A percentile compares a stretch with the other conserved stretches of the same genome.
phyloP scores from a whole-genome alignment of 2,113 vertebrate species.

The Rhea americana region DNA sequence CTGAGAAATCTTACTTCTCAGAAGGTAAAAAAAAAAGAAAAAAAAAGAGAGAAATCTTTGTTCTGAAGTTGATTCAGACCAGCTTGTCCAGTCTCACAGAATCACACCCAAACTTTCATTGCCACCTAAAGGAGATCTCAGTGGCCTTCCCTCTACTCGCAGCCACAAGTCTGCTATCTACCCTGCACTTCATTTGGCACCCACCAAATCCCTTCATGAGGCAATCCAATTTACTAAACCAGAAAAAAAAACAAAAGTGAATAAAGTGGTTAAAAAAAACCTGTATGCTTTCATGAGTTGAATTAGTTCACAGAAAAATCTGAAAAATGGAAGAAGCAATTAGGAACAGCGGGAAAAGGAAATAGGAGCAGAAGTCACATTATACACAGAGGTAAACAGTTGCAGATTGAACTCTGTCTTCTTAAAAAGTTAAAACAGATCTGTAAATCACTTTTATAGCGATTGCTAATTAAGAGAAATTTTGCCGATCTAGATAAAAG shows the following conservation, averaged over 20 bases:
- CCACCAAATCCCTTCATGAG: neutral
- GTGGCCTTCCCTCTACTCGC: neutral
- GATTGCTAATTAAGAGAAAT: neutral
- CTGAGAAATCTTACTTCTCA: neutral
- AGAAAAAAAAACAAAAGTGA: neutral
- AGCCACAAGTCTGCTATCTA: neutral
- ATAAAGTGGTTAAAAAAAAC: neutral
- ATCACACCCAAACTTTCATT: neutral
- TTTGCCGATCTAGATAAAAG: neutral
- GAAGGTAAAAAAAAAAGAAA: neutral
- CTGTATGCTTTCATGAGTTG: neutral
- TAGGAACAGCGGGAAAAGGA: neutral
- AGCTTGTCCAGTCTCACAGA: neutral
- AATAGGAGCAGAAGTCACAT: neutral
- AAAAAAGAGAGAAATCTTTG: neutral
- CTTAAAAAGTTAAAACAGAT: neutral
- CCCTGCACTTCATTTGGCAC: neutral
- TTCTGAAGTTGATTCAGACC: neutral
- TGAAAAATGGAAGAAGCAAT: neutral
- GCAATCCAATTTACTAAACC: neutral
- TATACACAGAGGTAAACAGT: neutral
- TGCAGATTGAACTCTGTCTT: neutral
- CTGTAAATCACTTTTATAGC: neutral
- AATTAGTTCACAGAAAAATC: neutral
- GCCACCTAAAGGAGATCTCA: neutral